These are phyloP conservation scores for Lota lota DNA, from an alignment of 2,113 vertebrate genomes.

Conservation along the genomic window DNA sequence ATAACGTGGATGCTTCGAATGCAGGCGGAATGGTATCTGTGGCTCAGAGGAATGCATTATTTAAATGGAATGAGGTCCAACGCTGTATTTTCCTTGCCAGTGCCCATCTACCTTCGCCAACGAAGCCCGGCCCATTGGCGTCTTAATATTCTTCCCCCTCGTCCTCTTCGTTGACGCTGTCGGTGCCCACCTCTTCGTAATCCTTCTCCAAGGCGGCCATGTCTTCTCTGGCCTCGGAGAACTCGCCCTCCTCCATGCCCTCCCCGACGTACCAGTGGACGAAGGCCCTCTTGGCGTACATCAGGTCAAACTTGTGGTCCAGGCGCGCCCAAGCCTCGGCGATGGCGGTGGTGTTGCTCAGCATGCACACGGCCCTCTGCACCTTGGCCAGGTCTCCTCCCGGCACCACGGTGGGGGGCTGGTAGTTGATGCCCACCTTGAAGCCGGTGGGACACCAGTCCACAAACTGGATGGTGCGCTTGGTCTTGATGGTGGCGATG, in stretches of 20 bases:
- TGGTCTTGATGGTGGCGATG: constrained; percentile 84
- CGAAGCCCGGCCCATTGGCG: not conserved
- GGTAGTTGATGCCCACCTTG: constrained; percentile 80
- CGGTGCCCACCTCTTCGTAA: constrained; percentile 86
- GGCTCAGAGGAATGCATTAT: not conserved
- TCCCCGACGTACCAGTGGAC: constrained; percentile 87
- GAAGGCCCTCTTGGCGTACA: constrained; percentile 85
- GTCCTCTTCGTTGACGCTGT: constrained; percentile 59
- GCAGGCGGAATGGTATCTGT: not conserved
- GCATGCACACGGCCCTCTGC: constrained; percentile 83
- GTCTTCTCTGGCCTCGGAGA: constrained; percentile 85
- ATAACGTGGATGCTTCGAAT: no score
- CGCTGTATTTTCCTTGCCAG: not conserved
- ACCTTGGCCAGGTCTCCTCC: constrained; percentile 83
- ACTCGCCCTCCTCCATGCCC: constrained; percentile 88
- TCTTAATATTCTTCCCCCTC: constrained; percentile 44
- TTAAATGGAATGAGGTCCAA: not conserved
- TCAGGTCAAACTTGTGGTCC: constrained; percentile 86
- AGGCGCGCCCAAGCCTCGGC: constrained; percentile 83
- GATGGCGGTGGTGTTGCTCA: constrained; percentile 85
- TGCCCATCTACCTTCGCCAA: not conserved
- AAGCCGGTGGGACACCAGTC: constrained; percentile 72
- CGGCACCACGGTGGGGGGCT: constrained; percentile 81
- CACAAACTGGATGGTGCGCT: constrained; percentile 73
- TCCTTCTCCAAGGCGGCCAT: constrained; percentile 88